Evolutionary conservation across 2,797 vertebrate genomes (phyloP).

Genomic region (Sarcoramphus papa): DNA sequence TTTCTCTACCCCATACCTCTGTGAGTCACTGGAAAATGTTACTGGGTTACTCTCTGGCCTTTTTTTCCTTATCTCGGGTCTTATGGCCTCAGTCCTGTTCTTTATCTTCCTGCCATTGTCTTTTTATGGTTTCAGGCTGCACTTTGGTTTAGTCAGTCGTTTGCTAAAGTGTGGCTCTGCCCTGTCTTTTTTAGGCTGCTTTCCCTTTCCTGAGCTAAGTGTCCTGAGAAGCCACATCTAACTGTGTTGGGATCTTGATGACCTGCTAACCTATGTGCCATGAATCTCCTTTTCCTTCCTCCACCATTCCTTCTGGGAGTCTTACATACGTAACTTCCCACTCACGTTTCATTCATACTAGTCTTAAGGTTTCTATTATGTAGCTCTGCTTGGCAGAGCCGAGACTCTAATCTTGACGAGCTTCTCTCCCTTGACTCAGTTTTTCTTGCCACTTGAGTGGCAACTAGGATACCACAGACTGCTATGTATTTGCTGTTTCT

Average conservation of each 20-base stretch:
- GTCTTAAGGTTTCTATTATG: background rate
- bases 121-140: background rate
- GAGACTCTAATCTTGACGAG: background rate
- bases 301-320: background rate
- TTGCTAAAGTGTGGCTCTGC: background rate
- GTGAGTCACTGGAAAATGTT: background rate
- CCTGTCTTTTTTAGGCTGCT: background rate
- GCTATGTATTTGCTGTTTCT: background rate
- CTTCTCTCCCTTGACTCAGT: background rate
- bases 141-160: background rate
- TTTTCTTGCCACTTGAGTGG: background rate
- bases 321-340: background rate
- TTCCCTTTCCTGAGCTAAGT: background rate
- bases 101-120: background rate
- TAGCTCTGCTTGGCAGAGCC: background rate
- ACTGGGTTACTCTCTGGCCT: background rate
- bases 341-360: background rate
- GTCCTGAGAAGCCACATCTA: background rate
- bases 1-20: background rate
- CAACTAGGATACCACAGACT: background rate
- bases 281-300: background rate
- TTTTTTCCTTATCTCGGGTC: background rate
- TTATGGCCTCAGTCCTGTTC: background rate
- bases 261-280: background rate
- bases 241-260: background rate